Conservation (phyloP, 2,888 invertebrate genomes). For the Apoda limacodes region DNA sequence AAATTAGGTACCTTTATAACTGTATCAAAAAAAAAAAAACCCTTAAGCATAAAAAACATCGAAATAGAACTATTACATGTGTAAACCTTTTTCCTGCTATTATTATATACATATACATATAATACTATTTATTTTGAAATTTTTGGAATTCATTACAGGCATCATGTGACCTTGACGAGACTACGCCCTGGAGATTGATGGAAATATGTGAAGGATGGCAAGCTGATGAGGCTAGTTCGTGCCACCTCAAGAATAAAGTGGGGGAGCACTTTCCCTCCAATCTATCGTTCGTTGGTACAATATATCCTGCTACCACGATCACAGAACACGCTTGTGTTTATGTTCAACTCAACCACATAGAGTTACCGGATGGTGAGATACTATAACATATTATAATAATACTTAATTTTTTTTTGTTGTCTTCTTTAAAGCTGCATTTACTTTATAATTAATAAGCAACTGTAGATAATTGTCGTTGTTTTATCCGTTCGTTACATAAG, state of each 20-base stretch:
- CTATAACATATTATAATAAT: neutral
- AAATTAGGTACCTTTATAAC: too few relatives aligned
- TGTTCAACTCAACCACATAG: constrained; percentile 42
- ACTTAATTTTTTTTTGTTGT: neutral
- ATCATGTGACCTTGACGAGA: constrained; percentile 36
- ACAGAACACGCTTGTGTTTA: constrained; percentile 41
- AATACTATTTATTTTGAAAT: too few relatives aligned
- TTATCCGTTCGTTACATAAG: too few relatives aligned
- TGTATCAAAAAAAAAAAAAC: too few relatives aligned
- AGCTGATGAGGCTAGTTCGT: constrained; percentile 40
- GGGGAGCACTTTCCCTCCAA: constrained; percentile 35
- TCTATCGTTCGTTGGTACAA: constrained; percentile 41
- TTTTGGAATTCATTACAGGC: too few relatives aligned
- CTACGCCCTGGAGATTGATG: constrained; percentile 45
- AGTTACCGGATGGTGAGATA: constrained; percentile 40
- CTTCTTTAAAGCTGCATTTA: too few relatives aligned
- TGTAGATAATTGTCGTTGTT: too few relatives aligned
- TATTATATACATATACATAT: too few relatives aligned
- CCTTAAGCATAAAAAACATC: too few relatives aligned
- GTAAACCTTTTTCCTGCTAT: too few relatives aligned
- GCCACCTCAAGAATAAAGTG: constrained; percentile 33
- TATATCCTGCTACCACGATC: constrained; percentile 30
- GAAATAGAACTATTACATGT: too few relatives aligned
- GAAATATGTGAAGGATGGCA: constrained; percentile 56
- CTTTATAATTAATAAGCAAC: too few relatives aligned